Conservation (phyloP, 2,113 vertebrate species). For the Hypanus sabinus region DNA sequence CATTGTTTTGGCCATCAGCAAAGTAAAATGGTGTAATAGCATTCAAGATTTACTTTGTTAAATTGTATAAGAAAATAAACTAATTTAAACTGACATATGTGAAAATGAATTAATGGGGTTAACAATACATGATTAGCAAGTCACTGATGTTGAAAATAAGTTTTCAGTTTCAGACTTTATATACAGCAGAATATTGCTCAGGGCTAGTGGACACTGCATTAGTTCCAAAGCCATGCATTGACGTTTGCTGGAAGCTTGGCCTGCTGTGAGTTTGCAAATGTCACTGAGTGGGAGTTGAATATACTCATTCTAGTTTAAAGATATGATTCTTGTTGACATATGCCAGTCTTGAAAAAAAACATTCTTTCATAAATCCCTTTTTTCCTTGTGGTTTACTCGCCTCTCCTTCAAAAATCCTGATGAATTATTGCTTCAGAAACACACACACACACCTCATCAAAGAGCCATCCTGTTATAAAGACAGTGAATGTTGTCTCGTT, state of each 20-base stretch:
- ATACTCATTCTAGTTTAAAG: background rate
- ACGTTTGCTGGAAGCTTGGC: background rate
- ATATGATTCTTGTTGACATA: background rate
- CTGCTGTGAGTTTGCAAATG: background rate
- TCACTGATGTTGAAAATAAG: background rate
- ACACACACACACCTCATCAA: no score
- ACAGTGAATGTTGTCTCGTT: background rate
- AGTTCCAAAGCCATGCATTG: background rate
- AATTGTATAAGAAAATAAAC: background rate
- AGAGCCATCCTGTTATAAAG: background rate
- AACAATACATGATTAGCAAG: background rate
- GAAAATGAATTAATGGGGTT: background rate
- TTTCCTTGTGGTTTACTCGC: background rate
- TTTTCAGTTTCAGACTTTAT: background rate
- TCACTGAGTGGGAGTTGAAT: background rate
- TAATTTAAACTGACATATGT: conserved; percentile 5
- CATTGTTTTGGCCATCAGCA: background rate
- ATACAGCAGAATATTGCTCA: no score
- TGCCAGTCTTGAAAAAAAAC: background rate
- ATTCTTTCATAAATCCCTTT: background rate
- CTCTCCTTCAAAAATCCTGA: background rate
- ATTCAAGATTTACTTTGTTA: background rate
- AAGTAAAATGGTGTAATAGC: background rate
- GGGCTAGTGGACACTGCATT: background rate
- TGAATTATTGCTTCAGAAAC: background rate